Percentiles rank a stretch among this genome's conserved stretches.
These are phyloP conservation scores for Chionis minor DNA, from an alignment of 2,113 vertebrate genomes.

Conservation along the genomic window DNA sequence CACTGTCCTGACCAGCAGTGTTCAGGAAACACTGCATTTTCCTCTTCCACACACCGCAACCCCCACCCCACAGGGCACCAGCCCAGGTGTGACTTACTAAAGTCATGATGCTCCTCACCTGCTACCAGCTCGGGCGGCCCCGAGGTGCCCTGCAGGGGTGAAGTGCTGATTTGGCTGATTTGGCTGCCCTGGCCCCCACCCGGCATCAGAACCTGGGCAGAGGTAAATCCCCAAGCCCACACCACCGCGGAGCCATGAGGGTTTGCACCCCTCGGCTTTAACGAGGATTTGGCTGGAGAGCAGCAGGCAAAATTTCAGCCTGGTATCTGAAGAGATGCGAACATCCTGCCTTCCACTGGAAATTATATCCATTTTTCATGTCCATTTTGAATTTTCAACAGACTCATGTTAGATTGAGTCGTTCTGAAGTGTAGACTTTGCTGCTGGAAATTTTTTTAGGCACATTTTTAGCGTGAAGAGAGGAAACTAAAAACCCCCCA, in stretches of 20 bases:
- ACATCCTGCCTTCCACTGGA: background rate
- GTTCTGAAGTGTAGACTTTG: background rate
- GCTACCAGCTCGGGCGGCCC: rapidly evolving
- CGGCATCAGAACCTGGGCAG: background rate
- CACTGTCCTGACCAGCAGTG: background rate
- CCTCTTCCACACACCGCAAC: rapidly evolving
- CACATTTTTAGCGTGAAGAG: background rate
- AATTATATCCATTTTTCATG: background rate
- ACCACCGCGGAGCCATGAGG: rapidly evolving
- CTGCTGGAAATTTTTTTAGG: background rate
- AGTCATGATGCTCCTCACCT: background rate
- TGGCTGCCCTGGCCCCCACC: background rate
- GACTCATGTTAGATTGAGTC: background rate
- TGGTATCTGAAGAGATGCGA: background rate
- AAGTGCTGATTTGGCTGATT: rapidly evolving
- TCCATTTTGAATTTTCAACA: background rate
- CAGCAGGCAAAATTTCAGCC: background rate
- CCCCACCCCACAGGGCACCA: rapidly evolving
- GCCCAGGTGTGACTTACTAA: background rate
- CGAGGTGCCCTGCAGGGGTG: background rate
- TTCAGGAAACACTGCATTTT: background rate
- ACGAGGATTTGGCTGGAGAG: background rate
- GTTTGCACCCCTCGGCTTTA: rapidly evolving
- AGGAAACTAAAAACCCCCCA: background rate
- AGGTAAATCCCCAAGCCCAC: background rate